These are phyloP conservation scores for Scortum barcoo DNA, from an alignment of 2,113 vertebrate genomes.

Conservation along the genomic window DNA sequence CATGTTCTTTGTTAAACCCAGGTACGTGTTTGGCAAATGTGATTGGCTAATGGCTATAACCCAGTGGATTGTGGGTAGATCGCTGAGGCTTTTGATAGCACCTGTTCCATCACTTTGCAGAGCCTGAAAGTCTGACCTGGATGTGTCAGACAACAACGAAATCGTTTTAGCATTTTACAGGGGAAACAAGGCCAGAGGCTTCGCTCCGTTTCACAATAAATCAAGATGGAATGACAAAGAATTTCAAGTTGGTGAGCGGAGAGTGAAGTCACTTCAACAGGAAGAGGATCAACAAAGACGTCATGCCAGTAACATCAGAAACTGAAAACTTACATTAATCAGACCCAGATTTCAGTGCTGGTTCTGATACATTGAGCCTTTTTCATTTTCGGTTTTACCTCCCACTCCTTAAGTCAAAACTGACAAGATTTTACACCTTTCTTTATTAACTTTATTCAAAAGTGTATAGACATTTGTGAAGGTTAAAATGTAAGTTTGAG, in stretches of 20 bases:
- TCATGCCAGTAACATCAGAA: not conserved
- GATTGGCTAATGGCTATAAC: not conserved
- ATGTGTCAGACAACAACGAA: conserved; percentile 44
- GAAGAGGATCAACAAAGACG: too few relatives aligned
- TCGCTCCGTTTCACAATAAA: not conserved
- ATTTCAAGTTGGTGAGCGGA: not conserved
- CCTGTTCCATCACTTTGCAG: conserved; percentile 34
- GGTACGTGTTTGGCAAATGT: too few relatives aligned
- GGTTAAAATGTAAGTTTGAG: not conserved
- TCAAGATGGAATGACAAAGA: not conserved
- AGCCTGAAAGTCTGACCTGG: conserved; percentile 53
- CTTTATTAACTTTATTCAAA: too few relatives aligned
- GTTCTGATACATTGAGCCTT: not conserved
- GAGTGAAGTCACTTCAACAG: too few relatives aligned
- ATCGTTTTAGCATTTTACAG: conserved; percentile 18
- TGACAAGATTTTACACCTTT: too few relatives aligned
- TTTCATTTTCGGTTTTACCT: not conserved
- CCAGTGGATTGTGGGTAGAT: conserved; percentile 16
- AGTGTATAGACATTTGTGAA: not conserved
- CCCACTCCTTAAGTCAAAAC: too few relatives aligned
- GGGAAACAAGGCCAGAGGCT: conserved; percentile 40
- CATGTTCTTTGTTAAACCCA: not conserved
- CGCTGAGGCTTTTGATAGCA: conserved; percentile 22
- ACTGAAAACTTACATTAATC: not conserved
- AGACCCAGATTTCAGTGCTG: not conserved